Evolutionary conservation across 2,888 invertebrate genomes (phyloP), one percentile per base, ranked within the genome.

Genomic region (Rhabditoides inermis): DNA sequence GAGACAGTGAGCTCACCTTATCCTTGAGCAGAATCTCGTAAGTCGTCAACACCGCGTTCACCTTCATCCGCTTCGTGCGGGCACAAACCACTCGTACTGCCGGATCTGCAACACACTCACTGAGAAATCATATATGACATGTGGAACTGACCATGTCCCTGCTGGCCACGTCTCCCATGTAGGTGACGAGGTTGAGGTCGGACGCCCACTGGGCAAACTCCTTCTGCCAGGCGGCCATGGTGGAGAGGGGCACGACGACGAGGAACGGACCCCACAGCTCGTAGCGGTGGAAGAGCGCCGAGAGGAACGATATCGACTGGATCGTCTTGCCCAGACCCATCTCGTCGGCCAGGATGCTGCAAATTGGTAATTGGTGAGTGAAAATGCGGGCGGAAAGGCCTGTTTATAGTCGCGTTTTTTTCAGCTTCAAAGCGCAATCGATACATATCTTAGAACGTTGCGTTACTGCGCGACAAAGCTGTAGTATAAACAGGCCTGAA

Each of bases 181-280:
- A 98, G 18, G 90, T 88, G 40, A 99, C 90, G 56, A 94, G 86
- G 81, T 98, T 98, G 79, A 98, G 84, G 73, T 91, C 88, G 2
- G 95, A 94, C 22, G 89, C 91, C 98, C 98, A 98, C 63, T 87
- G 85, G 44, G 84, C 82, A 79, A 95, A 94, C 79, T 99, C 98
- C 75, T 89, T 84, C 79, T 95, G 94, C 98, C 98, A 98, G n/a
- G 94, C 90, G 44, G 91, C 90, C 87, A 98, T 90, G 32, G 98
- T 98, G 56, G 94, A 94, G 47, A 98, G 81, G 7, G 98, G 98
- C 37, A 98, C 94, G 47, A 98, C 94, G 76, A 98, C 84, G 50
- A 99, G 83, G 80, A 87, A 98, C 56, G 98, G 98, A 26, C 98
- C 98, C 78, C 90, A 87, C 47, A 95, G 81, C 77, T 89, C 86